phyloP scores from a whole-genome alignment of 2,113 vertebrate species.

The Tenrec ecaudatus region DNA sequence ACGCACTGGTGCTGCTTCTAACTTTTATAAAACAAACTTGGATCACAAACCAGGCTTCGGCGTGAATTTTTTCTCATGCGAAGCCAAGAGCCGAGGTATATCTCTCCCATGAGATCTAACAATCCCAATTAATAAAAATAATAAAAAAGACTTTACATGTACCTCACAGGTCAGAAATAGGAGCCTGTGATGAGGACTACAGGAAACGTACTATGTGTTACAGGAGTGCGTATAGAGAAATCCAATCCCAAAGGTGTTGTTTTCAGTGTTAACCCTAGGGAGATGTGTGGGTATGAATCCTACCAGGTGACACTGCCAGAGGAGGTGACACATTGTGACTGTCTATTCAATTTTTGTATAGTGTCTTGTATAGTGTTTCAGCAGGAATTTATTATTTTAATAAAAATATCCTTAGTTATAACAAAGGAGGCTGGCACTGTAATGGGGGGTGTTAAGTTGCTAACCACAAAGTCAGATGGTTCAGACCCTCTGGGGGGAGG shows the following conservation, averaged over 20 bases:
- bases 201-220: not conserved
- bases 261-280: not conserved
- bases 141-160: no score
- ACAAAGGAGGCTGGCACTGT: not conserved
- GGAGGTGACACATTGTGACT: not conserved
- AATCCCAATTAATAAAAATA: no score
- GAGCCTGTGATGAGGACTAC: not conserved
- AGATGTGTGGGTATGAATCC: not conserved
- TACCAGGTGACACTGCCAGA: not conserved
- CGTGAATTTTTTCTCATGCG: no score
- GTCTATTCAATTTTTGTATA: not conserved
- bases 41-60: no score
- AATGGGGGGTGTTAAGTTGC: no score
- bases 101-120: no score
- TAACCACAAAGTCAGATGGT: no score
- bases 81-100: no score
- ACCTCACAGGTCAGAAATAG: constrained; percentile 26
- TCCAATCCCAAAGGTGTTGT: not conserved
- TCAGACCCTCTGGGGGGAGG: no score
- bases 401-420: not conserved
- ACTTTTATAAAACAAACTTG: no score
- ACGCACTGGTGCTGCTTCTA: no score
- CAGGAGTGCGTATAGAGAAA: not conserved
- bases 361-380: not conserved
- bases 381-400: not conserved